Base-by-base conservation (phyloP, 2,113 vertebrate species). In the Eurypyga helias region DNA sequence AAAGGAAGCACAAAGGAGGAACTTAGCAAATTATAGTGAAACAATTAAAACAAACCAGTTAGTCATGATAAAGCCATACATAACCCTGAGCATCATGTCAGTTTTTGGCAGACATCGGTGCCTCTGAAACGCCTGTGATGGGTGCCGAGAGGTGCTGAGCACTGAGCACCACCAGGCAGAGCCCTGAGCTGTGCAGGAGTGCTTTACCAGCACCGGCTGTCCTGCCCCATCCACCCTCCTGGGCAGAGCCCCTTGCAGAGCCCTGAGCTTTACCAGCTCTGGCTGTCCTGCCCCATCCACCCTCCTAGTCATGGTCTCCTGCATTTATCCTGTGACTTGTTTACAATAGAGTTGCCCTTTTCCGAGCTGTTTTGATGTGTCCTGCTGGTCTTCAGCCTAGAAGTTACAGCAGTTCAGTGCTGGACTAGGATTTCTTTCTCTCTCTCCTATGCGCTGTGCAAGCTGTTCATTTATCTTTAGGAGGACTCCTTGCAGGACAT, bases 221-320 rank as follows among this genome's bases (percentile, higher is more conserved):
- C 41, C 41, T 41, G 41, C 41, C 41, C 41, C 41, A 41, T 41
- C 75, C 82, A 25, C 9, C 28, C 52, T 18, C 73, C 34, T 36
- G n/a, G n/a, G n/a, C n/a, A n/a, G n/a, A n/a, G 41, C 41, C 41
- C 41, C 41, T 10, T 41, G 25, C 52, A 71, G 46, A 51, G 62
- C 49, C 69, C 34, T 46, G 41, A 41, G 41, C 41, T 41, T 41
- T 12, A 12, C 41, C 41, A 41, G 41, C 41, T 10, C 41, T 41
- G 41, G 41, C 41, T 41, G 41, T 41, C 41, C 41, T 41, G 41
- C 41, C 41, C 41, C 41, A 41, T 41, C 75, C 82, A 25, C 9
- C 28, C 52, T 18, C 73, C 34, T 36, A 9, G 26, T 31, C 20
- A 31, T 2, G 0, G 14, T 52, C 54, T 43, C 1, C 0, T 46